Conservation (phyloP, 2,888 invertebrate genomes). For the Tetheella fluctuosa region DNA sequence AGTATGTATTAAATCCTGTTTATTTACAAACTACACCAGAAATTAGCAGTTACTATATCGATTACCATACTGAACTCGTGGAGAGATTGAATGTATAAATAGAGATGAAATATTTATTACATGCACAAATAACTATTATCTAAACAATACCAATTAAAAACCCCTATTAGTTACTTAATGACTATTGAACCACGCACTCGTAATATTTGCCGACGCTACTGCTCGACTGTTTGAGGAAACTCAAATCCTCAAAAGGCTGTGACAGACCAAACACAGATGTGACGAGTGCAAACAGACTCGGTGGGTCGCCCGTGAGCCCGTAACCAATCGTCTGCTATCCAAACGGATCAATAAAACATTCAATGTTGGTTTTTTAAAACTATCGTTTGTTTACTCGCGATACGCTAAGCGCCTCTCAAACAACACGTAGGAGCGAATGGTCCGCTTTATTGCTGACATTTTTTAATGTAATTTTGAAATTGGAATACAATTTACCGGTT, state of each 20-base stretch:
- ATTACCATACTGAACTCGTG: not conserved
- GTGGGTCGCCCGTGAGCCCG: slow-evolving; percentile 39
- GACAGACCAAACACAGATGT: slow-evolving; percentile 80
- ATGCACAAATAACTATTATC: too few relatives aligned
- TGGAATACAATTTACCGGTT: not conserved
- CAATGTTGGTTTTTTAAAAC: slow-evolving; percentile 61
- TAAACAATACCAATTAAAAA: not conserved
- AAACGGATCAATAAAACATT: slow-evolving; percentile 61
- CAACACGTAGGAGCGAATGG: slow-evolving; percentile 16
- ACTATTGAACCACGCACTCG: slow-evolving; percentile 50
- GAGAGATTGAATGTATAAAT: too few relatives aligned
- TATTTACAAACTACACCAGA: too few relatives aligned
- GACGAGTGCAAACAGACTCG: slow-evolving; percentile 68
- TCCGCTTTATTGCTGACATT: not conserved
- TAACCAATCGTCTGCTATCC: slow-evolving; percentile 63
- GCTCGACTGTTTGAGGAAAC: slow-evolving; percentile 68
- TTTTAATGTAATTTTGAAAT: not conserved
- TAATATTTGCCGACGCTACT: slow-evolving; percentile 61
- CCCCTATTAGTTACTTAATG: slow-evolving; percentile 50
- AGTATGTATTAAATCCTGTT: too few relatives aligned
- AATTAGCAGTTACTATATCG: not conserved
- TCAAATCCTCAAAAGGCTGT: slow-evolving; percentile 72
- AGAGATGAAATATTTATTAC: too few relatives aligned
- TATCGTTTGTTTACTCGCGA: slow-evolving; percentile 52
- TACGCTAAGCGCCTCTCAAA: slow-evolving; percentile 36